A percentile compares a stretch with the other conserved stretches of the same genome.
Conservation (phyloP, 2,113 vertebrate species). For the Octodon degus region DNA sequence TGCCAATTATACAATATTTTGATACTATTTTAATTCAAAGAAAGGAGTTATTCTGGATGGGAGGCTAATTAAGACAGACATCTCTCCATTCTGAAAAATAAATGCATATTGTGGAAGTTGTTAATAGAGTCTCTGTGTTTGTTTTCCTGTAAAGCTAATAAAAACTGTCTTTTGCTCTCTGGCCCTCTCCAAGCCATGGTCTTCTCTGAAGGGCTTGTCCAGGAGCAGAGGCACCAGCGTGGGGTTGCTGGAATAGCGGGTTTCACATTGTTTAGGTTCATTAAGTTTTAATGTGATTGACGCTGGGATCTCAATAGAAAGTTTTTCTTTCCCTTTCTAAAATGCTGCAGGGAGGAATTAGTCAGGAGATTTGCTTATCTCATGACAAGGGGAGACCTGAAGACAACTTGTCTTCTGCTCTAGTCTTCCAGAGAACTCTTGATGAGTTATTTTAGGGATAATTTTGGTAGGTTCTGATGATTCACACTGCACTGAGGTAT, state of each 20-base stretch:
- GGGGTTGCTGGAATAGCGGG: not conserved
- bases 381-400: not conserved
- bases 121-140: not conserved
- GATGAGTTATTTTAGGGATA: not conserved
- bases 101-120: not conserved
- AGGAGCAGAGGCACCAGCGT: not conserved
- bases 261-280: not conserved
- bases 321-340: not conserved
- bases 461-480: not conserved
- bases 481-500: not conserved
- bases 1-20: not conserved
- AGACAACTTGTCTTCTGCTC: not conserved
- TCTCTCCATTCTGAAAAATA: slow-evolving; percentile 37
- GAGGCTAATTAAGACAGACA: slow-evolving; percentile 63
- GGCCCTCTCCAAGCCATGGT: not conserved
- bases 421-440: not conserved
- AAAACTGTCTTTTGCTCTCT: not conserved
- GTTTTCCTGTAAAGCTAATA: not conserved
- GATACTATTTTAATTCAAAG: slow-evolving; percentile 45
- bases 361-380: not conserved
- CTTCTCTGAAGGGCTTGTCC: not conserved
- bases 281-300: not conserved
- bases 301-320: not conserved
- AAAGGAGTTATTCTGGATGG: not conserved
- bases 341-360: not conserved